Evolutionary conservation across 2,797 vertebrate species (phyloP).

Genomic region (Lates japonicus): DNA sequence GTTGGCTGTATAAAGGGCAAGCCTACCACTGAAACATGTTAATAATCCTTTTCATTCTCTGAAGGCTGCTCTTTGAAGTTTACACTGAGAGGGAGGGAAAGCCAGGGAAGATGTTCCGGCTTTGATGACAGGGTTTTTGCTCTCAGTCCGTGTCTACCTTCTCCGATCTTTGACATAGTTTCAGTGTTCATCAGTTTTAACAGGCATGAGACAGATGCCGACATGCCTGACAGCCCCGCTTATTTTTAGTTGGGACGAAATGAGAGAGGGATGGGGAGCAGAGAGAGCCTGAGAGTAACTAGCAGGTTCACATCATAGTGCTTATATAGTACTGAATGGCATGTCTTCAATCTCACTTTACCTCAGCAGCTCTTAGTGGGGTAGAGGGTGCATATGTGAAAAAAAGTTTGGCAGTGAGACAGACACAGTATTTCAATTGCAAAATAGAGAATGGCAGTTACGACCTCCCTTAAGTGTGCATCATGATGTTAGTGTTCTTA

Average conservation of each 20-base stretch:
- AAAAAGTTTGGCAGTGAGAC: conserved; percentile 12
- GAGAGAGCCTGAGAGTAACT: conserved; percentile 1
- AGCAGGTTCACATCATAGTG: conserved; percentile 7
- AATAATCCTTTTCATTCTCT: conserved; percentile 19
- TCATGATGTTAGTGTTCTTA: not conserved
- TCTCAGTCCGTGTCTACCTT: conserved; percentile 3
- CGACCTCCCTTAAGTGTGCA: not conserved
- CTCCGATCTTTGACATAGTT: conserved; percentile 33
- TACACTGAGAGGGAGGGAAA: not conserved
- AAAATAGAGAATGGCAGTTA: not conserved
- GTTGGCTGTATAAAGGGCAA: conserved; percentile 40
- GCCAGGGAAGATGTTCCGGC: conserved; percentile 13
- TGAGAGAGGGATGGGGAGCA: conserved; percentile 41
- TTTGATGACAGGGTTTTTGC: conserved; percentile 34
- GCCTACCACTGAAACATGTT: conserved; percentile 19
- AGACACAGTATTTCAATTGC: not conserved
- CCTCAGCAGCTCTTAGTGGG: not conserved
- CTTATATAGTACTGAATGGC: not conserved
- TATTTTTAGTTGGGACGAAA: conserved; percentile 64
- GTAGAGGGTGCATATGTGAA: not conserved
- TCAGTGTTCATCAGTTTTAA: conserved; percentile 34
- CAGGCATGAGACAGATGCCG: conserved; percentile 27
- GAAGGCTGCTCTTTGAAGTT: conserved; percentile 53
- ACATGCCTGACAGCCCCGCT: conserved; percentile 38
- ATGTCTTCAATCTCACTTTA: conserved; percentile 12